These are phyloP conservation scores for Drosophila tripunctata DNA, from an alignment of 2,888 invertebrate species.

Conservation along the genomic window DNA sequence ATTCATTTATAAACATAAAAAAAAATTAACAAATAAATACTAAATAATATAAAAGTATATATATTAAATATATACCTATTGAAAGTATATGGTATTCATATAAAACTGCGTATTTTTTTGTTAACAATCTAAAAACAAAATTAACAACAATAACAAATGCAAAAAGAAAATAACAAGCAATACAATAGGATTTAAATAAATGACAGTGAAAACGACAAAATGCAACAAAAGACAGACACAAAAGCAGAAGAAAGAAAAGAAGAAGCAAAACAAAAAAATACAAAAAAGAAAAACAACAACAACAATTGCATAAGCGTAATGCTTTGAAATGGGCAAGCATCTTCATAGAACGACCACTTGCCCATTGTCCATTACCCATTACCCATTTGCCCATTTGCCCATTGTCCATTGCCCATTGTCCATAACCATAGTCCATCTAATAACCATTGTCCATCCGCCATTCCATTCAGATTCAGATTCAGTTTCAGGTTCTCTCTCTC, in stretches of 20 bases:
- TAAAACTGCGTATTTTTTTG: conserved; percentile 22
- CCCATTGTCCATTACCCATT: conserved; percentile 54
- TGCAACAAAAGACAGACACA: conserved; percentile 50
- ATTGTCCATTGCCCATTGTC: conserved; percentile 50
- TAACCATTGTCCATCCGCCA: conserved; percentile 72
- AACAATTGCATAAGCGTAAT: conserved; percentile 38
- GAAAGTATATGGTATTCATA: conserved; percentile 17
- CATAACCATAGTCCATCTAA: conserved; percentile 61
- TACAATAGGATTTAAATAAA: conserved; percentile 52
- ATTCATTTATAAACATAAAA: conserved; percentile 7
- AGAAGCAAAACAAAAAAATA: conserved; percentile 8
- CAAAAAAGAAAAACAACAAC: background rate
- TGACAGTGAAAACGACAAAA: conserved; percentile 45
- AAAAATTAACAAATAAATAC: background rate
- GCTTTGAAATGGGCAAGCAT: conserved; percentile 36
- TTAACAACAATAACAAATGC: conserved; percentile 4
- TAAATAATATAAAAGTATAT: background rate
- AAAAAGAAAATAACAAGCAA: background rate
- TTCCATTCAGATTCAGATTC: conserved; percentile 51
- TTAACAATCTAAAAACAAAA: conserved; percentile 26
- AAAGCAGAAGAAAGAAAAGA: conserved; percentile 23
- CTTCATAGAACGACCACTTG: conserved; percentile 52
- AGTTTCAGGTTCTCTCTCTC: conserved; percentile 43
- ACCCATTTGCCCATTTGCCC: conserved; percentile 44
- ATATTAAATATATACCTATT: conserved; percentile 6